Conservation (phyloP, 2,113 vertebrate genomes). For the Vimba vimba region DNA sequence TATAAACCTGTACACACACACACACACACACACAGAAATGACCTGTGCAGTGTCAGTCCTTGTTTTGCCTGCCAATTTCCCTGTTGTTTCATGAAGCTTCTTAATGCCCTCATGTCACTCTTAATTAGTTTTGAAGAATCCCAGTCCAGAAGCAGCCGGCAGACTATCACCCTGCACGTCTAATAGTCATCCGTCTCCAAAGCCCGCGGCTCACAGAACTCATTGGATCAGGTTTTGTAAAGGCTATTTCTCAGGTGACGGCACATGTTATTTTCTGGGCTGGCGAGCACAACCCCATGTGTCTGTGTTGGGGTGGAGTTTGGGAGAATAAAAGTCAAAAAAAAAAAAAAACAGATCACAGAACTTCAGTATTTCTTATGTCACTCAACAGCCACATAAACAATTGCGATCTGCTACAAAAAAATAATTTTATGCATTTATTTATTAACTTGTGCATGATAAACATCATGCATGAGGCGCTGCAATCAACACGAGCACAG, state of each 20-base stretch:
- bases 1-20: too few species aligned
- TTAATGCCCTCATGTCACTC: slow-evolving; percentile 22
- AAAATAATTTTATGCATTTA: not conserved
- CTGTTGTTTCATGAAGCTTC: slow-evolving; percentile 48
- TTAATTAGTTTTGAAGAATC: slow-evolving; percentile 57
- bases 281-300: slow-evolving; percentile 37
- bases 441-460: not conserved
- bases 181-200: slow-evolving; percentile 11
- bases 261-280: slow-evolving; percentile 5
- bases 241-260: slow-evolving; percentile 26
- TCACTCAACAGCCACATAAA: not conserved
- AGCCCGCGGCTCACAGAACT: slow-evolving; percentile 40
- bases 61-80: not conserved
- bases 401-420: not conserved
- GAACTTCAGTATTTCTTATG: not conserved
- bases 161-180: not conserved
- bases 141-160: slow-evolving; percentile 47
- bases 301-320: not conserved
- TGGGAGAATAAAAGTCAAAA: not conserved
- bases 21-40: not conserved
- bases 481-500: too few species aligned
- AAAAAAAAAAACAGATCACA: slow-evolving; percentile 3
- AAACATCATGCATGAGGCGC: too few species aligned
- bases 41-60: not conserved
- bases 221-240: slow-evolving; percentile 50